These are phyloP conservation scores for Pitangus sulphuratus DNA, from an alignment of 2,797 vertebrate species.

Conservation along the genomic window DNA sequence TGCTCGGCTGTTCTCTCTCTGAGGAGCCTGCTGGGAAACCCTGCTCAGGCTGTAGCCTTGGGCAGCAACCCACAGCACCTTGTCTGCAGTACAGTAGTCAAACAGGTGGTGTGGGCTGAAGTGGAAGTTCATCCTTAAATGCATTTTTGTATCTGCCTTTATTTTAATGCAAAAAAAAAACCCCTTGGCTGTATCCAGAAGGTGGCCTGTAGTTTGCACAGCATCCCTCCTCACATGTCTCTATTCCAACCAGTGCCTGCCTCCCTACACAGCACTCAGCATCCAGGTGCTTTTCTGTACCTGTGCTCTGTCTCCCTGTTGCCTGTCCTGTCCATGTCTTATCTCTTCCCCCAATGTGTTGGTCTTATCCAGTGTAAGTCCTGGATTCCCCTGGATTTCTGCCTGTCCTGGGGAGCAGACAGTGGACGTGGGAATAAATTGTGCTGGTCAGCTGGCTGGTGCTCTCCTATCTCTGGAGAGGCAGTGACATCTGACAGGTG, in stretches of 20 bases:
- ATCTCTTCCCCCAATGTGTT: neutral
- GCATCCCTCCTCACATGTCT: neutral
- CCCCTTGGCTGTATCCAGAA: neutral
- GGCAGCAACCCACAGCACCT: rapidly evolving
- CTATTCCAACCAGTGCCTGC: neutral
- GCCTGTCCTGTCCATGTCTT: neutral
- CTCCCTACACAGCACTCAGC: neutral
- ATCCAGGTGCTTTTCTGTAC: neutral
- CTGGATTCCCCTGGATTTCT: neutral
- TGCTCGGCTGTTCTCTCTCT: neutral
- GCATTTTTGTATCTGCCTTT: neutral
- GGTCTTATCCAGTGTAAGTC: neutral
- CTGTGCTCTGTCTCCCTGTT: neutral
- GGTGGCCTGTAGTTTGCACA: neutral
- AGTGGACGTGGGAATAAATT: neutral
- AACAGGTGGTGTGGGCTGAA: neutral
- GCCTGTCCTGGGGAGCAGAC: neutral
- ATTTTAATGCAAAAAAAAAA: neutral
- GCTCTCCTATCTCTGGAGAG: neutral
- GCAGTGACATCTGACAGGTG: neutral
- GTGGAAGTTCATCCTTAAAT: neutral
- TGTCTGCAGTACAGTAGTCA: neutral
- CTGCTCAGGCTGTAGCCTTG: neutral
- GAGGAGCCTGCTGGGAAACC: neutral
- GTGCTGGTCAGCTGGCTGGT: neutral